Conservation (phyloP, 1,140 invertebrate genomes). For the Reticulitermes speratus region DNA sequence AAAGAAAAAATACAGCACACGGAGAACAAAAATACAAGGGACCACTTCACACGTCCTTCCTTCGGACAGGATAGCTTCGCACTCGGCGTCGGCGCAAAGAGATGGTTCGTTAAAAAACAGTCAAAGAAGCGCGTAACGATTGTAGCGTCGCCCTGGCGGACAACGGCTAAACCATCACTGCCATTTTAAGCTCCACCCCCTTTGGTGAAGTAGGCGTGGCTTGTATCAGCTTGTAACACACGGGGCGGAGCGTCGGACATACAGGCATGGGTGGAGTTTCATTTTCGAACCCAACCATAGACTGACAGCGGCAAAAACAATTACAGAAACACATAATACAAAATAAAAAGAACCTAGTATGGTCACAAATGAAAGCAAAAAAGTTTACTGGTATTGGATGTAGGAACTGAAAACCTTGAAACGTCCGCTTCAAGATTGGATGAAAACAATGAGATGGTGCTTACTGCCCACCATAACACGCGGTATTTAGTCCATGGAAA, state of each 20-base stretch:
- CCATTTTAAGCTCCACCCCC: background rate
- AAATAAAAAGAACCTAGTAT: background rate
- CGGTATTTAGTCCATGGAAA: background rate
- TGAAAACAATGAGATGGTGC: background rate
- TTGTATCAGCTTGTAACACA: background rate
- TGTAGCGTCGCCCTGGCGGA: constrained; percentile 1
- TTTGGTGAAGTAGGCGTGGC: background rate
- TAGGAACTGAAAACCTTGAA: background rate
- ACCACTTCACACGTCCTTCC: background rate
- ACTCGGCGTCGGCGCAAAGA: constrained; percentile 15
- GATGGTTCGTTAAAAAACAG: constrained; percentile 16
- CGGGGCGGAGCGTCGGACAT: background rate
- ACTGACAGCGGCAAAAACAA: background rate
- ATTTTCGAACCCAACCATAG: constrained; percentile 10
- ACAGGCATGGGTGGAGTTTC: background rate
- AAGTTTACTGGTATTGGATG: background rate
- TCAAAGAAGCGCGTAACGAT: constrained; percentile 13
- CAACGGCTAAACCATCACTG: background rate
- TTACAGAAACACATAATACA: background rate
- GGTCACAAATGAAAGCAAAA: background rate
- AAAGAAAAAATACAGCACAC: background rate
- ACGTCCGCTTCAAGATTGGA: background rate
- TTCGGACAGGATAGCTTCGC: background rate
- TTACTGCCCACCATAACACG: background rate
- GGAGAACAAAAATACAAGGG: background rate